Evolutionary conservation across 2,113 vertebrate species (phyloP).

Genomic region (Hystrix brachyura): DNA sequence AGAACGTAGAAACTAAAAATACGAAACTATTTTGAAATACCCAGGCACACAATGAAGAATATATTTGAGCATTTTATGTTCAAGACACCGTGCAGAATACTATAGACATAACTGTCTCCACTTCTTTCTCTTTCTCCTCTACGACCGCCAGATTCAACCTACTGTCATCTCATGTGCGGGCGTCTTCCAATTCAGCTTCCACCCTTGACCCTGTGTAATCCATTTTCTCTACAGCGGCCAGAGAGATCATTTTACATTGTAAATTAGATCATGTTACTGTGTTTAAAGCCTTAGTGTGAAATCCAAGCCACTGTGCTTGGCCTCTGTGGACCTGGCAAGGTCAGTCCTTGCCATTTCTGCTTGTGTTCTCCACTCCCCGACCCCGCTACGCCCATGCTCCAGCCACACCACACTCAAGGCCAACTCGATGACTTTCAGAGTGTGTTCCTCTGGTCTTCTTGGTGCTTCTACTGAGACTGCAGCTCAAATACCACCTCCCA

Average conservation of each 20-base stretch:
- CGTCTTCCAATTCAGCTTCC: conserved; percentile 17
- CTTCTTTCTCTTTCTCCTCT: neutral
- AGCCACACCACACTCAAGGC: neutral
- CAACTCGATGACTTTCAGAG: neutral
- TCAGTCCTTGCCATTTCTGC: neutral
- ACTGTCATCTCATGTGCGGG: neutral
- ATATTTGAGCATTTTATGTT: neutral
- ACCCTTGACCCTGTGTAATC: conserved; percentile 31
- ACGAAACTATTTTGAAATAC: neutral
- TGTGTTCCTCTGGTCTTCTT: neutral
- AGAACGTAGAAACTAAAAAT: neutral
- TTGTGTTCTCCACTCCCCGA: too few species aligned
- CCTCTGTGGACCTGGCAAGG: neutral
- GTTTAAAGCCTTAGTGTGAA: conserved; percentile 55
- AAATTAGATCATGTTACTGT: conserved; percentile 39
- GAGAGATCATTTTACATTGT: conserved; percentile 57
- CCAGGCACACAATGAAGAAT: neutral
- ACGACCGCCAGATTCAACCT: neutral
- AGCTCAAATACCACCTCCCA: neutral
- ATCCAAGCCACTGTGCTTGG: conserved; percentile 7
- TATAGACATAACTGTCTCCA: neutral
- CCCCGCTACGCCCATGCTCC: neutral
- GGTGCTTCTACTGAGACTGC: neutral
- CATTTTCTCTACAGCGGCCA: conserved; percentile 48
- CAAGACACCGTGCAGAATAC: neutral